phyloP scores from a whole-genome alignment of 2,797 vertebrate species.

The Myotis myotis region DNA sequence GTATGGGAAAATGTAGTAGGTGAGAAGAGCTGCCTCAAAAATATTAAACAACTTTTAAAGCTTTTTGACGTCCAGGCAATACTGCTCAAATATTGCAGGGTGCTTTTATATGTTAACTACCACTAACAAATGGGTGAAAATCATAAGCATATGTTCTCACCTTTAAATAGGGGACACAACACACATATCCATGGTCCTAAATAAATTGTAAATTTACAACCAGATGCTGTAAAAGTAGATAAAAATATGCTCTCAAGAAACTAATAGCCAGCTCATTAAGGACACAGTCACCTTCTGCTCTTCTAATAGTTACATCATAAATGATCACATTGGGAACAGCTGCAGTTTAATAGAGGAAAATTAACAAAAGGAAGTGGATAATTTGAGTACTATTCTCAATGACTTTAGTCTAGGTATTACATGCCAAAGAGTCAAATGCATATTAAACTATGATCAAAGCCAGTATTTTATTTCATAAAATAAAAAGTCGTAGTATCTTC shows the following conservation, averaged over 20 bases:
- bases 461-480: conserved; percentile 31
- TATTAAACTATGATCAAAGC: not conserved
- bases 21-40: conserved; percentile 42
- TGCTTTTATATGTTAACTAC: conserved; percentile 55
- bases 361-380: not conserved
- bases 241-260: conserved; percentile 62
- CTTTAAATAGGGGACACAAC: conserved; percentile 59
- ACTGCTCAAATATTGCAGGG: conserved; percentile 23
- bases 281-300: conserved; percentile 63
- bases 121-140: conserved; percentile 52
- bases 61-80: conserved; percentile 43
- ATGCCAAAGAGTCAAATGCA: not conserved
- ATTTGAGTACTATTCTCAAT: not conserved
- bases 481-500: not conserved
- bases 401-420: not conserved
- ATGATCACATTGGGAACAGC: not conserved
- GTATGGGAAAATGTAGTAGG: conserved; percentile 41
- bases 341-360: not conserved
- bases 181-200: conserved; percentile 55
- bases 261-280: conserved; percentile 63
- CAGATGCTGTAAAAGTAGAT: conserved; percentile 63
- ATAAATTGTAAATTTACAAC: conserved; percentile 71
- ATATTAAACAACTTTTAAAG: conserved; percentile 59
- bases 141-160: conserved; percentile 63
- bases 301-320: conserved; percentile 41